phyloP scores from a whole-genome alignment of 2,113 vertebrate species.

The cattle (Bos taurus) region ARS-UCD2.0 NC_037341.1:33615001-33615500 shows the following conservation, averaged over 20 bases:
- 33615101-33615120: too few species aligned
- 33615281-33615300: not conserved
- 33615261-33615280: not conserved
- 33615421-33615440: not conserved
- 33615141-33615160: not conserved
- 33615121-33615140: not conserved
- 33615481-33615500: not conserved
- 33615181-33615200: not conserved
- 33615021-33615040: too few species aligned
- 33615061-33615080: too few species aligned
- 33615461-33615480: not conserved
- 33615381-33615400: not conserved
- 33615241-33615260: not conserved
- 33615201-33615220: not conserved
- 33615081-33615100: too few species aligned
- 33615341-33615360: not conserved
- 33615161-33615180: not conserved
- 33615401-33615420: not conserved
- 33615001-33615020: too few species aligned
- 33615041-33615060: too few species aligned
- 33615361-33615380: not conserved
- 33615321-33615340: not conserved
- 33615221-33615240: not conserved
- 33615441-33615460: not conserved
- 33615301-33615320: not conserved